phyloP scores from a whole-genome alignment of 2,113 vertebrate genomes.

The Electrona antarctica region DNA sequence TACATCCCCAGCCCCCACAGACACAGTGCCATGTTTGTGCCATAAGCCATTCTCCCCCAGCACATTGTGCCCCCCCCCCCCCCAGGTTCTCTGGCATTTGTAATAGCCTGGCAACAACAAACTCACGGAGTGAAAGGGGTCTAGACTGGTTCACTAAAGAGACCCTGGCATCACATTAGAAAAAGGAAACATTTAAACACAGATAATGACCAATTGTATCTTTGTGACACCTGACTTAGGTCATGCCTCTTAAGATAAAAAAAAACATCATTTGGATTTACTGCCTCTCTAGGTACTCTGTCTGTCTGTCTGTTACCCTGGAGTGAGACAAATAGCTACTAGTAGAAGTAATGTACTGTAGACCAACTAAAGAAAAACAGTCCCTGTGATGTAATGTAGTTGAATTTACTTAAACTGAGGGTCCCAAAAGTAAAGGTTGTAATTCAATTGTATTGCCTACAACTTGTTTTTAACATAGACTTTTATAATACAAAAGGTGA shows the following conservation, averaged over 20 bases:
- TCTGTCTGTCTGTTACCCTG: neutral
- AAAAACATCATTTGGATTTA: constrained; percentile 44
- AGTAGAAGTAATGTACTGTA: constrained; percentile 14
- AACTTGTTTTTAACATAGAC: neutral
- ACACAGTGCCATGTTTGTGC: constrained; percentile 66
- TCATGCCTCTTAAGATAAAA: constrained; percentile 33
- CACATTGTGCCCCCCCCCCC: constrained; percentile 57
- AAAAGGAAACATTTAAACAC: constrained; percentile 53
- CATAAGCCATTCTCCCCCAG: constrained; percentile 65
- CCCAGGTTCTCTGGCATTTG: constrained; percentile 59
- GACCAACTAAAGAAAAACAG: neutral
- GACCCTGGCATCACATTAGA: constrained; percentile 59
- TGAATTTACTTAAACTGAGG: neutral
- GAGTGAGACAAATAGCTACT: constrained; percentile 24
- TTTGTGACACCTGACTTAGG: neutral
- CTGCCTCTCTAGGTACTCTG: constrained; percentile 12
- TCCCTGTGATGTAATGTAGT: neutral
- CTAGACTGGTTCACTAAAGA: constrained; percentile 61
- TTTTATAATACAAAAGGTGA: too few relatives aligned
- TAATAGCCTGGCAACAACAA: constrained; percentile 65
- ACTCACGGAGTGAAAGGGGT: constrained; percentile 52
- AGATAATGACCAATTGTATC: constrained; percentile 37
- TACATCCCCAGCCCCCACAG: constrained; percentile 54
- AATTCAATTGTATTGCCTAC: neutral
- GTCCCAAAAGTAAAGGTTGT: neutral